Evolutionary conservation across 2,888 invertebrate species (phyloP), one percentile per base, ranked within the genome.

Genomic region (Schizaphis graminum): DNA sequence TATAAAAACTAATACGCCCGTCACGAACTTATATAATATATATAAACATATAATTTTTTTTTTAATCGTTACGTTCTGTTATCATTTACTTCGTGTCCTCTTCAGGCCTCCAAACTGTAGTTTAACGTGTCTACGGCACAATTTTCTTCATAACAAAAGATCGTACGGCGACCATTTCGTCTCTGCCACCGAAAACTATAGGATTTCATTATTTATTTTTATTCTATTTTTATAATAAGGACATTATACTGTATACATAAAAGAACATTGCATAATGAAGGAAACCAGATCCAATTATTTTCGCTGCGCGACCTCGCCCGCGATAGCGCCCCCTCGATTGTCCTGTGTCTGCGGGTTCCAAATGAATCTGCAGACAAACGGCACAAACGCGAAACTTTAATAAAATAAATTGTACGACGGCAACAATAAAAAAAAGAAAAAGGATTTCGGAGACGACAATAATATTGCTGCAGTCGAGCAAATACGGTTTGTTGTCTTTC

Each of bases 181-280:
- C 53, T 44, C 56, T 56, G 21, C 56, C 53, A 77, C 56, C 53
- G 2, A 89, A 89, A 89, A 77, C 7, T 41, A 77, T 61, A 61
- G 94, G 53, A 86, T 94, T 93, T 57, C 90, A 90, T 93, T 90
- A 93, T 53, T 61, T 53, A 49, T n/a, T 90, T 85, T 57, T 93
- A 49, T 77, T n/a, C 28, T 89, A 44, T 77, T 44, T 77, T 44
- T 77, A 84, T 89, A 93, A 57, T 93, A 89, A 89, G 89, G 84
- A 84, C 47, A 57, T 90, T 85, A 77, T 85, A 77, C 93, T 85
- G 89, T 85, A 85, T 57, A 93, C 89, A 89, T 61, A 91, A 86
- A 86, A 86, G 93, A 90, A 49, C 85, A 90, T 85, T 93, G 93
- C 93, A 93, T 93, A 93, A 94, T 91, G 86, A 94, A 91, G 67